Evolutionary conservation across 2,888 invertebrate species (phyloP).

Genomic region (Palloptera scutellata): DNA sequence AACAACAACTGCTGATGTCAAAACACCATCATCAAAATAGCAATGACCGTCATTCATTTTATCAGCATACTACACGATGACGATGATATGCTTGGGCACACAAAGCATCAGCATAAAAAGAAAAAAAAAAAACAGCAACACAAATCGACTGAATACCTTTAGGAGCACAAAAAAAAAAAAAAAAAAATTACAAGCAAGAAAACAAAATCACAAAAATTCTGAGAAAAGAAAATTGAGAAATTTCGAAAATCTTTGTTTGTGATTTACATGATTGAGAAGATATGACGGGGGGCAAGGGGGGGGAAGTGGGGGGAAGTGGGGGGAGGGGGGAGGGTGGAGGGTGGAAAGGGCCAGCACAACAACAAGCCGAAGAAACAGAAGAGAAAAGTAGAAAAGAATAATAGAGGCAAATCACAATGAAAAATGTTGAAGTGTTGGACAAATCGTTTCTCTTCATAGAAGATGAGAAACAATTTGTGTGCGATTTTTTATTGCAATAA

Average conservation of each 20-base stretch:
- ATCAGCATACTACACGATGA: conserved; percentile 17
- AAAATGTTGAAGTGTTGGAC: conserved; percentile 7
- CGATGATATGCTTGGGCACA: not conserved
- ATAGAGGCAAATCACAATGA: not conserved
- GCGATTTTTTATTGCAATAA: not conserved
- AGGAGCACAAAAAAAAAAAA: not conserved
- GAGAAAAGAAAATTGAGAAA: not conserved
- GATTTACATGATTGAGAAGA: conserved; percentile 12
- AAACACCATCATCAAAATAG: conserved; percentile 36
- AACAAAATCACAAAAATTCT: not conserved
- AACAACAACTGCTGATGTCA: conserved; percentile 29
- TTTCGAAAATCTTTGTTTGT: conserved; percentile 10
- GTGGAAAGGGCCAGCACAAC: not conserved
- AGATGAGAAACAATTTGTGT: not conserved
- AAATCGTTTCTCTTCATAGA: conserved; percentile 15
- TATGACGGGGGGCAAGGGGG: too few species aligned
- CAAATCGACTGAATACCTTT: conserved; percentile 16
- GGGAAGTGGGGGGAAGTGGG: too few species aligned
- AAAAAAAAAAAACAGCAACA: not conserved
- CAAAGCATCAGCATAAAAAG: not conserved
- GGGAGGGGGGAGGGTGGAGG: not conserved
- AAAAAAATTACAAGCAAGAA: not conserved
- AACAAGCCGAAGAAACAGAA: not conserved
- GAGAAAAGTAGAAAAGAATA: not conserved
- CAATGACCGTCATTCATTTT: conserved; percentile 40